Base-by-base conservation (phyloP, 2,888 invertebrate genomes). In the Phyto melanocephala region DNA sequence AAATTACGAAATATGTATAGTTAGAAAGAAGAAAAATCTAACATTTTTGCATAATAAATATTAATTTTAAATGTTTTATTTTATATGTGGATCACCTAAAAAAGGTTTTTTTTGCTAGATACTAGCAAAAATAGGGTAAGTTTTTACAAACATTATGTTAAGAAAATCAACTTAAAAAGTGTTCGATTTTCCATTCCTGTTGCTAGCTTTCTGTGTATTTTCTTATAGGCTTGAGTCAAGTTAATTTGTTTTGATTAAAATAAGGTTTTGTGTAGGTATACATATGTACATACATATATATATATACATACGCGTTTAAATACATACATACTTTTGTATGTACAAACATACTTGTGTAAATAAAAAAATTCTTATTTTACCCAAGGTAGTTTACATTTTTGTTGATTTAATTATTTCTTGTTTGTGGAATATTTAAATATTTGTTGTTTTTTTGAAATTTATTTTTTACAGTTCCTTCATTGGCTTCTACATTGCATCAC, bases 401-500 rank as follows among this genome's bases (percentile, higher is more conserved):
- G 7, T 13, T 13, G 13, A 60, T 50, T 7, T 8, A n/a, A n/a
- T n/a, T n/a, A 35, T 56, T 75, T 24, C 20, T 17, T 54, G 56
- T 47, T 4, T 47, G 7, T 72, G 15, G 0, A 4, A 24, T 22
- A 13, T 7, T 63, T 67, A 75, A 75, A 58, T 28, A 56, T 54
- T 42, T 11, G 5, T 63, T 67, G 3, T 20, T 56, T 54, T 10
- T 71, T n/a, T 62, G 10, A 47, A 6, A 20, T 35, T 74, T 11
- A 71, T 8, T n/a, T 24, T 40, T 86, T 86, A 4, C 86, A 91
- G 91, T 91, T 90, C 90, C 91, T 87, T 88, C 91, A 77, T 86
- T 91, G 88, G 90, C 90, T 85, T 89, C 91, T 86, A 90, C 88
- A 86, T 85, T 91, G 81, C 90, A 90, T 80, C 90, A 90, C 84